Conservation (phyloP, 2,888 invertebrate genomes). For the Drosophila tripunctata region DNA sequence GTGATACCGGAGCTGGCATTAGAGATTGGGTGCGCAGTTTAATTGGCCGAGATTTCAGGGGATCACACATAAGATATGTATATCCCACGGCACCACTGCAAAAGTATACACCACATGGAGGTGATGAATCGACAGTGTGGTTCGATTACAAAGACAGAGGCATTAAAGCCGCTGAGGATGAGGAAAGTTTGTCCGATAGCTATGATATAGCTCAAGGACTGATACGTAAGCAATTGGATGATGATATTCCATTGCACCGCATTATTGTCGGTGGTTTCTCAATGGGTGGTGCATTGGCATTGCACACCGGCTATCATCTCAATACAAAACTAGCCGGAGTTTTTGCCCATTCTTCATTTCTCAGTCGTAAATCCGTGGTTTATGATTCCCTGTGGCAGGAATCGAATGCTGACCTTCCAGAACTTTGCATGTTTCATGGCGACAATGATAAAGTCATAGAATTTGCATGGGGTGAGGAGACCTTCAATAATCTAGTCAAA, state of each 20-base stretch:
- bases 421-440: slow-evolving; percentile 82
- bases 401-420: slow-evolving; percentile 55
- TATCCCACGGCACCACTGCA: slow-evolving; percentile 92
- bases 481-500: slow-evolving; percentile 86
- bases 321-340: slow-evolving; percentile 89
- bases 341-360: slow-evolving; percentile 91
- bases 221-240: slow-evolving; percentile 87
- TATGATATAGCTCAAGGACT: slow-evolving; percentile 86
- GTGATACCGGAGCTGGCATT: slow-evolving; percentile 87
- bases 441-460: slow-evolving; percentile 87
- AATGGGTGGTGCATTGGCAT: slow-evolving; percentile 92
- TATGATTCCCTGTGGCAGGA: slow-evolving; percentile 85
- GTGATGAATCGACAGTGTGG: slow-evolving; percentile 88
- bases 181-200: slow-evolving; percentile 70
- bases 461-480: slow-evolving; percentile 87
- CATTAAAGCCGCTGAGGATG: slow-evolving; percentile 74
- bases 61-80: slow-evolving; percentile 89
- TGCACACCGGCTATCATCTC: slow-evolving; percentile 90
- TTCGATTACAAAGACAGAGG: slow-evolving; percentile 89
- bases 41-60: slow-evolving; percentile 85
- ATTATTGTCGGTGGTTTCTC: slow-evolving; percentile 93
- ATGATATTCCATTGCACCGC: slow-evolving; percentile 88
- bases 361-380: slow-evolving; percentile 89
- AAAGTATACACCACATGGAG: slow-evolving; percentile 86
- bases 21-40: slow-evolving; percentile 87